Base-by-base conservation (phyloP, 1,140 invertebrate species). In the Pinna nobilis region DNA sequence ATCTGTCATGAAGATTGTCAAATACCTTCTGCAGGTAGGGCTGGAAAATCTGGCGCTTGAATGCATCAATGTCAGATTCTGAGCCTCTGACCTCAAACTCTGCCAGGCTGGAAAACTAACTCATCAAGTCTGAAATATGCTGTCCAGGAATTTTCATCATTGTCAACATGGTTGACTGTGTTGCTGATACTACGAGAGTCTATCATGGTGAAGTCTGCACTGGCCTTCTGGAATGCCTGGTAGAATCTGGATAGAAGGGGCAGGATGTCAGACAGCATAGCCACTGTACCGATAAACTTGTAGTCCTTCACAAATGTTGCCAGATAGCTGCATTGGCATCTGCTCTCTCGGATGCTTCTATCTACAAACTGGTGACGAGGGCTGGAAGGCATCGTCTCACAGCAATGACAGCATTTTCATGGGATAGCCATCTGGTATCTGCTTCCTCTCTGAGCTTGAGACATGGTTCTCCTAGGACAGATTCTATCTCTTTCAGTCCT, bases 351-450 rank as follows among this genome's bases (percentile, higher is more conserved):
- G n/a, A 44, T 44, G 39, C 39, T 44, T 44, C 39, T n/a, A 9
- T 44, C 39, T 44, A 9, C 9, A 44, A n/a, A n/a, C 39, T 44
- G 9, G 39, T 44, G n/a, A 44, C n/a, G n/a, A 44, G 39, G n/a
- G 39, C 9, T 9, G 39, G 39, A 44, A 44, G 39, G 32, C 49
- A 51, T n/a, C 9, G 0, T 3, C 47, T 32, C 25, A 66, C 47
- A 18, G 63, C 63, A 33, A 32, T 6, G 7, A 66, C 47, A 5
- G 63, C 30, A 13, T 50, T 64, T 20, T 47, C 37, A 28, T 64
- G 60, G 15, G 60, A 64, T 9, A 64, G 20, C 60, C 60, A 64
- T 47, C 60, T 44, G 13, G 60, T 64, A 25, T 66, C 63, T 39
- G 37, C 15, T 64, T 30, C 28, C 11, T 64, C 41, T 20, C 41